Percentiles rank a stretch among this genome's conserved stretches.
phyloP scores from a whole-genome alignment of 2,797 vertebrate species.

The Arrhamphus sclerolepis region DNA sequence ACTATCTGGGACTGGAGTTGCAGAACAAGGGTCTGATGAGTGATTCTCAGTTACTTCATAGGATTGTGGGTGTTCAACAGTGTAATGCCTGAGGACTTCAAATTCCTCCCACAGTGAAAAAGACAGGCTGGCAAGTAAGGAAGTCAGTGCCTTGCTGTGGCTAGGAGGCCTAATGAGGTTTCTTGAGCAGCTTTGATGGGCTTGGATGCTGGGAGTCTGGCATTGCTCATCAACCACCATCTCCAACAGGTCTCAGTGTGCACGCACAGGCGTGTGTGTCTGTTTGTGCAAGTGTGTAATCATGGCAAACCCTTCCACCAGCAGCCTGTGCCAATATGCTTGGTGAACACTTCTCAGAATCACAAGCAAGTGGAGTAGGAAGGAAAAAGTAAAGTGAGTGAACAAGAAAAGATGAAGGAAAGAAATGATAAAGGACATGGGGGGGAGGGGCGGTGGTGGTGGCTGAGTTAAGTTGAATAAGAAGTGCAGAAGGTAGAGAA shows the following conservation, averaged over 20 bases:
- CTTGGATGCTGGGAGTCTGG: slow-evolving; percentile 58
- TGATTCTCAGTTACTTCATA: slow-evolving; percentile 35
- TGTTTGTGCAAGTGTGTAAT: slow-evolving; percentile 47
- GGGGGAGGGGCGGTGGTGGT: no score
- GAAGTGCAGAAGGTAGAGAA: not conserved
- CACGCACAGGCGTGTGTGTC: slow-evolving; percentile 9
- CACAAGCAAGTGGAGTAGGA: slow-evolving; percentile 32
- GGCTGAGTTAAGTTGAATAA: not conserved
- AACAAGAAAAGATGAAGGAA: slow-evolving; percentile 29
- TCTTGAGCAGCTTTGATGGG: slow-evolving; percentile 64
- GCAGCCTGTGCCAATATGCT: slow-evolving; percentile 71
- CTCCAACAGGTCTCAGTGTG: slow-evolving; percentile 52
- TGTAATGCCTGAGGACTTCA: slow-evolving; percentile 39
- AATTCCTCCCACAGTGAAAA: slow-evolving; percentile 40
- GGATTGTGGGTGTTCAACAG: slow-evolving; percentile 51
- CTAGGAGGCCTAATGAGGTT: slow-evolving; percentile 70
- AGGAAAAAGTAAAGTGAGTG: slow-evolving; percentile 36
- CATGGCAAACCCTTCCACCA: slow-evolving; percentile 59
- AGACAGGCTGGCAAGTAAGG: slow-evolving; percentile 36
- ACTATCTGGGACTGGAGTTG: slow-evolving; percentile 13
- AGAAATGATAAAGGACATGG: slow-evolving; percentile 5
- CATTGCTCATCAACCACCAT: slow-evolving; percentile 63
- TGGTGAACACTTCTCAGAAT: slow-evolving; percentile 58
- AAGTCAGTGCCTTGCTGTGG: slow-evolving; percentile 62
- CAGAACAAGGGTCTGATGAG: slow-evolving; percentile 41